Base-by-base conservation (phyloP, 2,113 vertebrate species). In the Ursus arctos region DNA sequence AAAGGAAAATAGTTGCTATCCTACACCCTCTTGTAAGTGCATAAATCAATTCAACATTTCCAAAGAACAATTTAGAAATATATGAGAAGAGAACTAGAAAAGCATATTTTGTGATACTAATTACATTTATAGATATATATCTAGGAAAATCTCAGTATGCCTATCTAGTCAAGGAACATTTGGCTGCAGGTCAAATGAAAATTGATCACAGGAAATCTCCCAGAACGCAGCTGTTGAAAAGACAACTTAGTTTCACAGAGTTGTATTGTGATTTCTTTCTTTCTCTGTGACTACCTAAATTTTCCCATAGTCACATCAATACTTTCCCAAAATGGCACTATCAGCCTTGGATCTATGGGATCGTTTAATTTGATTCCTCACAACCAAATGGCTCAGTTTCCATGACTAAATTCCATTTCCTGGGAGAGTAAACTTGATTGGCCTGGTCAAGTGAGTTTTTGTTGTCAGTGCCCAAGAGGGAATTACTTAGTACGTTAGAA, bases 31-130 rank as follows among this genome's bases (percentile, higher is more conserved):
- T 24, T 69, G 8, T n/a, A 57, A 22, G 26, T 77, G 40, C 7
- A n/a, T 26, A 90, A 90, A 53, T 83, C 43, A 91, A 7, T 80
- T 77, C 79, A 77, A 82, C 53, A 94, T 74, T 91, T 85, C 55
- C 21, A 91, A 88, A 72, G 18, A 8, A 65, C 31, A 28, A 14
- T 47, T 95, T 83, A 49, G 4, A 88, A 71, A 57, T 82, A 53
- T 33, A 33, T 33, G 36, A 26, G 10, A 82, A 88, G 22, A 63
- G 1, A 21, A 12, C 69, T 91, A 77, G 22, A 55, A 77, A 88
- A 49, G 13, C 7, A 13, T 7, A n/a, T 2, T 1, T 14, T 59
- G 59, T 79, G 21, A 22, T 71, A 77, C 0, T 77, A 90, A 77
- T 53, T 77, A n/a, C 22, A 26, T 79, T 76, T 79, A 59, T 5